Base-by-base conservation (phyloP, 2,113 vertebrate genomes). In the Tenebrosternarchus preto region DNA sequence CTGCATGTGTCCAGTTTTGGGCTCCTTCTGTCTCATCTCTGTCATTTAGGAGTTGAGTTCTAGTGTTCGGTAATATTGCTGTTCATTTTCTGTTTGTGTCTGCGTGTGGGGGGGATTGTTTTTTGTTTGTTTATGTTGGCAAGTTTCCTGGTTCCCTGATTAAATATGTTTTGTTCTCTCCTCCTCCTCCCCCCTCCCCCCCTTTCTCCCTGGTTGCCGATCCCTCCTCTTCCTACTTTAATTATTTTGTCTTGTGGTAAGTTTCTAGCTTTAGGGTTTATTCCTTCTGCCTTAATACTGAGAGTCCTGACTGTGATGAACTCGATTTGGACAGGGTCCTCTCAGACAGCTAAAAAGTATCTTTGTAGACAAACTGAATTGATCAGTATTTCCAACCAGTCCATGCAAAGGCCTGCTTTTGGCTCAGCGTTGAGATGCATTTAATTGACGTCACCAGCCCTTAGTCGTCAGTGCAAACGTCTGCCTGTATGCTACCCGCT, bases 241-340 rank as follows among this genome's bases (percentile, higher is more conserved):
- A 96, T 96, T 98, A 96, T 97, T 98, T 94, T 98, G 95, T 98
- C 90, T 98, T 97, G 94, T 98, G 96, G 97, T 98, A 99, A 99
- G 98, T 99, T 96, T 89, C 92, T 93, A 92, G 93, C 95, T 95
- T 92, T 87, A 94, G 94, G 94, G 92, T 92, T 86, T 72, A 80
- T 90, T 86, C 76, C 74, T 72, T 68, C 89, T 68, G 36, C 70
- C 73, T 80, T 86, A 88, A 90, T 88, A 79, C 86, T 86, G 87
- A 87, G 87, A 90, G 70, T 79, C 88, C 80, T 85, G 19, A 81
- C 66, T 22, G 67, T 73, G 56, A 53, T 80, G 73, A 80, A 84
- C 46, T 50, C 63, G 53, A 59, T 8, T 39, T 27, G 70, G 71
- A 63, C 82, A 15, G 43, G 11, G 43, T 2, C 43, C 2, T 12